A percentile compares a stretch with the other conserved stretches of the same genome.
Conservation (phyloP, 2,888 invertebrate species). For the Limnephilus lunatus region DNA sequence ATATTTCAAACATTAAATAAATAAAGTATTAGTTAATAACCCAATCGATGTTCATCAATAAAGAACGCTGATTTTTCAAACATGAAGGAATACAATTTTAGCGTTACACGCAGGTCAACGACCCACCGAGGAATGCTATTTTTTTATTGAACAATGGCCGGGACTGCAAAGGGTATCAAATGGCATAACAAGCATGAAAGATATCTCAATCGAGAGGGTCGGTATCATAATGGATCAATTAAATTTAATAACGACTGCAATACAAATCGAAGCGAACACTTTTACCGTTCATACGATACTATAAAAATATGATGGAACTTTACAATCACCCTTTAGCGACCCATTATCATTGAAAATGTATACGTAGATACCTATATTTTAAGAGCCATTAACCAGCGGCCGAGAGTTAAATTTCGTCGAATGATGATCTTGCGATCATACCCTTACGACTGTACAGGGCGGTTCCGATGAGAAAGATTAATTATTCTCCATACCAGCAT, state of each 20-base stretch:
- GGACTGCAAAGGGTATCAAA: neutral
- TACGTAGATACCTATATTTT: too few species aligned
- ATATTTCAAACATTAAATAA: too few species aligned
- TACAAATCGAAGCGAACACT: neutral
- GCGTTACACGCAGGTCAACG: neutral
- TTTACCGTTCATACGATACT: neutral
- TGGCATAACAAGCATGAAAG: neutral
- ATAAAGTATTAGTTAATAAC: too few species aligned
- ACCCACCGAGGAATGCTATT: neutral
- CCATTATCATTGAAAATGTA: too few species aligned
- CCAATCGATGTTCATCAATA: neutral
- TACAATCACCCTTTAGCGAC: neutral
- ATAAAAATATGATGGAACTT: neutral
- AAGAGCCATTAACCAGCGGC: too few species aligned
- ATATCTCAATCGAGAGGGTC: neutral
- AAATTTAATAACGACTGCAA: neutral
- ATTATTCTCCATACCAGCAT: too few species aligned
- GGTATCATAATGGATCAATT: neutral
- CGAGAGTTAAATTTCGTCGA: too few species aligned
- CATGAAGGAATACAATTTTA: neutral
- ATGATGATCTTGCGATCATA: too few species aligned
- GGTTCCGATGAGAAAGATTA: too few species aligned
- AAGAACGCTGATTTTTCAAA: neutral
- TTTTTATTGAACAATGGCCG: neutral
- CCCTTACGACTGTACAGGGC: too few species aligned